A percentile compares a stretch with the other conserved stretches of the same genome.
Evolutionary conservation across 2,797 vertebrate genomes (phyloP).

Genomic region (Chelon auratus): DNA sequence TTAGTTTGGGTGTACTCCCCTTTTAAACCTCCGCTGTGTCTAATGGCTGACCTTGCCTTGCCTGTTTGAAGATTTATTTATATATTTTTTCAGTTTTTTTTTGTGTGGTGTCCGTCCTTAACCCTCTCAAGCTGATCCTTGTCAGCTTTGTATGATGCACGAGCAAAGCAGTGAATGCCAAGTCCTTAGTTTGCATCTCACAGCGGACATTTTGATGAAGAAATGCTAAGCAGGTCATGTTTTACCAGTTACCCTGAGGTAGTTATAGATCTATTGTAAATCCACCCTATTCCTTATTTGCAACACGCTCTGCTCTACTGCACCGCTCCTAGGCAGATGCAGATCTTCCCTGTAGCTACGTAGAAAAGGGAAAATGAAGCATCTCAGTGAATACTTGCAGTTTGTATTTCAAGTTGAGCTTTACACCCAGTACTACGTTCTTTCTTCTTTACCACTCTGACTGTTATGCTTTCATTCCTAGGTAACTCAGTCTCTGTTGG

Average conservation of each 20-base stretch:
- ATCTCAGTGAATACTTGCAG: too few species aligned
- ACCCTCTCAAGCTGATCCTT: background rate
- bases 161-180: slow-evolving; percentile 46
- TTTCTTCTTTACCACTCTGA: background rate
- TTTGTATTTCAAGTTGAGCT: too few species aligned
- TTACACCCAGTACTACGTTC: background rate
- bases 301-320: slow-evolving; percentile 44
- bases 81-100: background rate
- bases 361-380: too few species aligned
- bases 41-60: slow-evolving; percentile 14
- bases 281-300: slow-evolving; percentile 4
- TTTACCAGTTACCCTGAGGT: slow-evolving; percentile 51
- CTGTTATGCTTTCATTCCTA: slow-evolving; percentile 24
- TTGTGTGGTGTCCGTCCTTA: slow-evolving; percentile 10
- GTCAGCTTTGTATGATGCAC: slow-evolving; percentile 14
- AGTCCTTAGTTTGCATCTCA: slow-evolving; percentile 57
- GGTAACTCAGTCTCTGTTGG: slow-evolving; percentile 92
- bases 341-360: slow-evolving; percentile 11
- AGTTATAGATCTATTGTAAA: slow-evolving; percentile 47
- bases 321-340: slow-evolving; percentile 43
- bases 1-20: background rate
- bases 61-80: slow-evolving; percentile 2
- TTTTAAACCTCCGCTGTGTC: slow-evolving; percentile 15
- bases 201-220: slow-evolving; percentile 32
- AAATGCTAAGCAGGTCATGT: slow-evolving; percentile 59